phyloP scores from a whole-genome alignment of 2,888 invertebrate species.

The Sinohyriopsis cumingii region DNA sequence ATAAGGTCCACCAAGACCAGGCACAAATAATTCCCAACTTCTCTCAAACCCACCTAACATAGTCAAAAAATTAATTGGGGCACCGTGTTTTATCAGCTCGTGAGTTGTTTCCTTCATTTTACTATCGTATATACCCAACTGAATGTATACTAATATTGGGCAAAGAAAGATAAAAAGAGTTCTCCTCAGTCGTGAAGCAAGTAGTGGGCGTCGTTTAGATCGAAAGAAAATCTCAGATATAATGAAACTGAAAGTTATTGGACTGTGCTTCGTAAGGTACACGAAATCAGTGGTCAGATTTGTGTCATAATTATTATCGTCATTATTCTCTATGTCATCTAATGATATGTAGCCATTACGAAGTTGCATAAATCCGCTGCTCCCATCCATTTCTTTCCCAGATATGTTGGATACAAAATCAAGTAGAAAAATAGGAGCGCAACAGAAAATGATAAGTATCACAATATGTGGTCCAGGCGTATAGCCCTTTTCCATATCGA shows the following conservation, averaged over 20 bases:
- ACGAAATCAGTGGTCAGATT: constrained; percentile 8
- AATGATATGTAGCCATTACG: too few species aligned
- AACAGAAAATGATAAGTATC: constrained; percentile 16
- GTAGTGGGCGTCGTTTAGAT: constrained; percentile 7
- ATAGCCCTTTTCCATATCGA: not conserved
- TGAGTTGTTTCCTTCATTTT: constrained; percentile 7
- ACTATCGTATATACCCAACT: constrained; percentile 14
- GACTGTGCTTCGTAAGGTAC: constrained; percentile 14
- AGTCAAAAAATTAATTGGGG: constrained; percentile 24
- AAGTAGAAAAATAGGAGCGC: constrained; percentile 20
- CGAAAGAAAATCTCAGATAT: constrained; percentile 14
- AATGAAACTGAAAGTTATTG: constrained; percentile 14
- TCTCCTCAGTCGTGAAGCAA: constrained; percentile 17
- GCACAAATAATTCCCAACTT: constrained; percentile 17
- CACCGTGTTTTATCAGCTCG: constrained; percentile 20
- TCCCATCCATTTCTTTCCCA: not conserved
- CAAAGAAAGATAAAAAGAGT: constrained; percentile 9
- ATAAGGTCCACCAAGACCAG: constrained; percentile 22
- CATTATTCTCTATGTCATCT: too few species aligned
- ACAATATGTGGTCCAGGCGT: constrained; percentile 16
- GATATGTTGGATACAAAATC: not conserved
- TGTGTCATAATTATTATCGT: too few species aligned
- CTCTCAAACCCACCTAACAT: constrained; percentile 25
- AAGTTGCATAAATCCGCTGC: not conserved
- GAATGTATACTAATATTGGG: constrained; percentile 16